Conservation (phyloP, 2,113 vertebrate genomes). For the Chionis minor region DNA sequence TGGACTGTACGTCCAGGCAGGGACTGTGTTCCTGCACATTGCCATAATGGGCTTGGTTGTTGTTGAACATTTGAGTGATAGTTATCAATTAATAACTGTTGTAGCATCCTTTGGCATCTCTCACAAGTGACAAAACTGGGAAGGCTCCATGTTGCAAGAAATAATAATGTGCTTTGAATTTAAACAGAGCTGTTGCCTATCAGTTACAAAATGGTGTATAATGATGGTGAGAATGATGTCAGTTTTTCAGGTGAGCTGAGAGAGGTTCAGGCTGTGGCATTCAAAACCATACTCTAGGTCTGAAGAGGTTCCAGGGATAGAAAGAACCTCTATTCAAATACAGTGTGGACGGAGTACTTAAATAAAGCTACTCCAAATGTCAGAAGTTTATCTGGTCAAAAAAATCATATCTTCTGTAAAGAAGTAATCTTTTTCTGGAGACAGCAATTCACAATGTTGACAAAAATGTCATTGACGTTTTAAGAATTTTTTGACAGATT, state of each 20-base stretch:
- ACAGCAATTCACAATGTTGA: slow-evolving; percentile 5
- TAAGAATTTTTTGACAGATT: not conserved
- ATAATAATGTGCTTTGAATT: not conserved
- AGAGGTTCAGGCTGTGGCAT: not conserved
- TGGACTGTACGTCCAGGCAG: not conserved
- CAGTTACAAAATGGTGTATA: not conserved
- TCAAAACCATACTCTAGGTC: not conserved
- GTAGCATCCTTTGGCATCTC: not conserved
- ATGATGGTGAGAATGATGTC: not conserved
- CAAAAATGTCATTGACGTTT: not conserved
- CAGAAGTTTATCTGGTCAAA: not conserved
- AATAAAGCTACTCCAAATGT: not conserved
- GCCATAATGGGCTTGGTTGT: not conserved
- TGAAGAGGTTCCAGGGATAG: not conserved
- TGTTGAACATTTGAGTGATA: not conserved
- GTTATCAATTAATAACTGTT: not conserved
- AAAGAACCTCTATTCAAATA: not conserved
- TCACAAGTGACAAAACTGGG: not conserved
- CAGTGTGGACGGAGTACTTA: not conserved
- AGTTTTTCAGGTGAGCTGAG: not conserved
- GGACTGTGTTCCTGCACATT: not conserved
- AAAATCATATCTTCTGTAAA: not conserved
- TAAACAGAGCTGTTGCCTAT: not conserved
- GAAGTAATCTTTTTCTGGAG: not conserved
- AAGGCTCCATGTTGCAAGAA: not conserved